A percentile compares a stretch with the other conserved stretches of the same genome.
These are phyloP conservation scores for Sarcophaga subvicina DNA, from an alignment of 2,888 invertebrate species.

Conservation along the genomic window DNA sequence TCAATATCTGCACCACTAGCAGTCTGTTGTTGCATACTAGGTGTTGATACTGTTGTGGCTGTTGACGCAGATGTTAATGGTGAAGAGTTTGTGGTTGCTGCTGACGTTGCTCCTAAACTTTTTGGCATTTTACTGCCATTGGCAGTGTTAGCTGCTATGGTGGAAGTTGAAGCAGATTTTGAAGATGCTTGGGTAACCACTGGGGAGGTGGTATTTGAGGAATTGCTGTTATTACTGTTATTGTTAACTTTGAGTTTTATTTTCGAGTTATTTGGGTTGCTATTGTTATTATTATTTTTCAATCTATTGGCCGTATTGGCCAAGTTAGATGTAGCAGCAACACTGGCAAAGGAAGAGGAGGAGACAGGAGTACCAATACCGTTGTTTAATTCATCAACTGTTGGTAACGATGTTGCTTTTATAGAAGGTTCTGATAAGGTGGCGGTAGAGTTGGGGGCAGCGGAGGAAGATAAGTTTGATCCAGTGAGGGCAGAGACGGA, in stretches of 20 bases:
- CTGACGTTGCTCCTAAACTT: constrained; percentile 70
- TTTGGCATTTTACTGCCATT: constrained; percentile 78
- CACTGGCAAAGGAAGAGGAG: constrained; percentile 57
- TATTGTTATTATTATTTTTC: constrained; percentile 62
- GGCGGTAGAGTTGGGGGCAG: constrained; percentile 51
- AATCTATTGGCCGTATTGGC: constrained; percentile 63
- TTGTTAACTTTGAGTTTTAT: constrained; percentile 68
- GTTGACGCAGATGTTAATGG: constrained; percentile 53
- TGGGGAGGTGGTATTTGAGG: constrained; percentile 70
- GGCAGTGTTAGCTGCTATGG: constrained; percentile 70
- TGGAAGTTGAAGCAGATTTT: constrained; percentile 28
- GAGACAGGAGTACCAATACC: constrained; percentile 25
- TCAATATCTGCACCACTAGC: constrained; percentile 69
- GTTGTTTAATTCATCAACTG: constrained; percentile 63
- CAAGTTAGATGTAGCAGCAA: constrained; percentile 57
- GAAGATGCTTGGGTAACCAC: constrained; percentile 52
- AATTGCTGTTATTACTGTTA: constrained; percentile 73
- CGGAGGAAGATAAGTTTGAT: constrained; percentile 40
- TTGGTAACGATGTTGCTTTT: constrained; percentile 71
- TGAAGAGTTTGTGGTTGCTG: constrained; percentile 67
- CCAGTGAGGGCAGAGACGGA: constrained; percentile 32
- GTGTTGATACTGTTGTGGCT: constrained; percentile 71
- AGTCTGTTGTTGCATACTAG: constrained; percentile 34
- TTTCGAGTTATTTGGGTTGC: constrained; percentile 64
- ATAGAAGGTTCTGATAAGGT: constrained; percentile 69